Evolutionary conservation across 2,888 invertebrate species (phyloP).

Genomic region (Leptinotarsa peninsularis): DNA sequence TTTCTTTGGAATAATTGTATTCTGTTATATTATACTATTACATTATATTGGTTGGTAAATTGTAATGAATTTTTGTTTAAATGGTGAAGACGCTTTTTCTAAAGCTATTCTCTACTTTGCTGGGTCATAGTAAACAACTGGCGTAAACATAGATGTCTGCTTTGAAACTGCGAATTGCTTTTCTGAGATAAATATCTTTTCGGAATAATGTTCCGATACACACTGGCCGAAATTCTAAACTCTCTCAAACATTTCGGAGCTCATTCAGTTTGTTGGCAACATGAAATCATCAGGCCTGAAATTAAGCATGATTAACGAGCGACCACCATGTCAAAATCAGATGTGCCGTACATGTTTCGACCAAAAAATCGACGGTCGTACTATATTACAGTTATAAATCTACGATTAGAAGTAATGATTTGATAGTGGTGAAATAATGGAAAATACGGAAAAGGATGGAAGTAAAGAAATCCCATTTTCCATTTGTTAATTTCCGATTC

Average conservation of each 20-base stretch:
- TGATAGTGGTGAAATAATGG: neutral
- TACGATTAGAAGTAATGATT: conserved; percentile 26
- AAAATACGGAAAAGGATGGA: no score
- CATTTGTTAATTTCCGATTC: neutral
- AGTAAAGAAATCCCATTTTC: no score
- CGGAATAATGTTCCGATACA: neutral
- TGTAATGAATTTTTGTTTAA: no score
- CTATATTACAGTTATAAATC: conserved; percentile 29
- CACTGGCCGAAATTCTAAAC: neutral
- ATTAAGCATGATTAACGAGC: conserved; percentile 59
- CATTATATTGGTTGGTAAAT: no score
- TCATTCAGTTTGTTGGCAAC: conserved; percentile 49
- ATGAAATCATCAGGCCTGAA: conserved; percentile 53
- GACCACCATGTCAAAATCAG: conserved; percentile 57
- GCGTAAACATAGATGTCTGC: no score
- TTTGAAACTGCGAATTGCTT: no score
- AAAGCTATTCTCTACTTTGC: no score
- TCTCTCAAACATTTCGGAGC: neutral
- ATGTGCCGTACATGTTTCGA: conserved; percentile 43
- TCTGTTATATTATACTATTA: no score
- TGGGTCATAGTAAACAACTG: no score
- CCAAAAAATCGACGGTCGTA: conserved; percentile 1
- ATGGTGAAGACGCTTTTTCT: no score
- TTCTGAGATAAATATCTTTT: no score
- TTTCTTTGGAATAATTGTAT: no score